Conservation (phyloP, 2,888 invertebrate genomes). For the Steinernema carpocapsae region DNA sequence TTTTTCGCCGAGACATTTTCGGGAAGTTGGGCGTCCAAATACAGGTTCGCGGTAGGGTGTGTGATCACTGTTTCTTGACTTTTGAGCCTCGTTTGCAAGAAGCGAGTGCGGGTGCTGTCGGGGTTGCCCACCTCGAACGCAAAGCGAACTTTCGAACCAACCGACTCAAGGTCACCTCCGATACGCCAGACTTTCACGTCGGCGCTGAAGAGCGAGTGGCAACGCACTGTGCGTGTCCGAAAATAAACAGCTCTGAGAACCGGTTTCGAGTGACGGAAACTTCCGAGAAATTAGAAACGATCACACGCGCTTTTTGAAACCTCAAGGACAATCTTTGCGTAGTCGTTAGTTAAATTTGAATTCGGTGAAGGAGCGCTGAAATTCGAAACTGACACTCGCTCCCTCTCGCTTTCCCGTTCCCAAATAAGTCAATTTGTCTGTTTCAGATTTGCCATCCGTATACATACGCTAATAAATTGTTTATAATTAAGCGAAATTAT, state of each 20-base stretch:
- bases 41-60: background rate
- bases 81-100: background rate
- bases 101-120: background rate
- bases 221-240: slow-evolving; percentile 26
- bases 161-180: slow-evolving; percentile 14
- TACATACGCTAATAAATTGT: too few relatives aligned
- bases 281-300: slow-evolving; percentile 7
- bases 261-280: background rate
- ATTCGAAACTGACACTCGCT: background rate
- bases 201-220: background rate
- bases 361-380: background rate
- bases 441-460: too few relatives aligned
- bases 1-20: background rate
- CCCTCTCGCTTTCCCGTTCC: background rate
- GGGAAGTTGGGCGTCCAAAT: slow-evolving; percentile 5
- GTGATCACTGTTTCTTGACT: slow-evolving; percentile 25
- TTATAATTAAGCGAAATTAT: background rate
- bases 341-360: background rate
- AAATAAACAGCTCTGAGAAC: slow-evolving; percentile 21
- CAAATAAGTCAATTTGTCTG: background rate
- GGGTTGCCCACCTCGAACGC: background rate
- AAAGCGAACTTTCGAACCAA: background rate
- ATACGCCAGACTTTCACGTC: background rate
- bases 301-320: slow-evolving; percentile 2
- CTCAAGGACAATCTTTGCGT: background rate